Evolutionary conservation across 2,888 invertebrate genomes (phyloP).

Genomic region (Stegophylla sp.): DNA sequence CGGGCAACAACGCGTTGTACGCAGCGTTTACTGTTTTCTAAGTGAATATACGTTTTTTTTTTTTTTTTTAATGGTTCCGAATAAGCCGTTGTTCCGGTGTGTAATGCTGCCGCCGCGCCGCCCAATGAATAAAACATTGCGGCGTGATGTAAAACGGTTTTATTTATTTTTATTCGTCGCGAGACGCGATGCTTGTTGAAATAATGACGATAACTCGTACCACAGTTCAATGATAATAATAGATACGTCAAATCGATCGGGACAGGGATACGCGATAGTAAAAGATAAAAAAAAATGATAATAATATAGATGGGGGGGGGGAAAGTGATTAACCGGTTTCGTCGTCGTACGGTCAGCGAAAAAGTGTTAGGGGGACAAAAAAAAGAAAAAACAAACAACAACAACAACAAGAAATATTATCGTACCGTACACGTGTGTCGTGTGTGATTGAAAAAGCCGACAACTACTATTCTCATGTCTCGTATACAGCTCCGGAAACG

Average conservation of each 20-base stretch:
- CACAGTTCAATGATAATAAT: constrained; percentile 48
- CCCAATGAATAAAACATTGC: constrained; percentile 39
- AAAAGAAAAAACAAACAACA: background rate
- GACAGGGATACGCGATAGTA: background rate
- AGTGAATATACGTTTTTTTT: background rate
- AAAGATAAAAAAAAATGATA: background rate
- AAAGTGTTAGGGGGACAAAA: no score
- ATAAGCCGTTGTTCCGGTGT: background rate
- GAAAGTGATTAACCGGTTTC: constrained; percentile 52
- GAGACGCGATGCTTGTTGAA: background rate
- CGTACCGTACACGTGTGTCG: constrained; percentile 37
- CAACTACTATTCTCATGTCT: constrained; percentile 23
- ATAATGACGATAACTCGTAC: constrained; percentile 35
- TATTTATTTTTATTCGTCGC: background rate
- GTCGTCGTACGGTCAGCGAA: constrained; percentile 37
- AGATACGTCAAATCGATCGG: constrained; percentile 51
- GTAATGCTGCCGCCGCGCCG: no score
- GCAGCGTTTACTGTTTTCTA: background rate
- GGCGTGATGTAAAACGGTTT: constrained; percentile 24
- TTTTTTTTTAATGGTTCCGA: background rate
- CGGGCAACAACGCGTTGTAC: no score
- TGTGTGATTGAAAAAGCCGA: constrained; percentile 56
- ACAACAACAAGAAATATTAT: constrained; percentile 32
- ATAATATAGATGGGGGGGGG: background rate
- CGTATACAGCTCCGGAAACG: constrained; percentile 47